These are phyloP conservation scores for Halictus ligatus DNA, from an alignment of 2,888 invertebrate genomes.

Conservation along the genomic window DNA sequence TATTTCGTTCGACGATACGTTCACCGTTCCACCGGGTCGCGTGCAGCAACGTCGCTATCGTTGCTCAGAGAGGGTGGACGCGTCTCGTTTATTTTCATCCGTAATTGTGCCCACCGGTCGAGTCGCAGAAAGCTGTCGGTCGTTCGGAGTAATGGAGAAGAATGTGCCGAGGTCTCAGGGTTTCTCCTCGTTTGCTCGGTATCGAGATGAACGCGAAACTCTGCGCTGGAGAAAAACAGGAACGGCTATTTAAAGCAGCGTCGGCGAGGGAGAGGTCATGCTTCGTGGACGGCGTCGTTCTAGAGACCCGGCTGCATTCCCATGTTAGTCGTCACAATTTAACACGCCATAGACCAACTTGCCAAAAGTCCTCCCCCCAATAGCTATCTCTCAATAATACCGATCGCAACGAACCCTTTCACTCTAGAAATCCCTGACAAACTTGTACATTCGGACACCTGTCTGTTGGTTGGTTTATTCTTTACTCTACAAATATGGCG, in stretches of 20 bases:
- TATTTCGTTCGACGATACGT: not conserved
- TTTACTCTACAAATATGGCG: no score
- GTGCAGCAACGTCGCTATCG: not conserved
- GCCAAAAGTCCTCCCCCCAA: not conserved
- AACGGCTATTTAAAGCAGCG: constrained; percentile 38
- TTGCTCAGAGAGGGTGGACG: not conserved
- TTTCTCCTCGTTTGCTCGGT: not conserved
- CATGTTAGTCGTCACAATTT: not conserved
- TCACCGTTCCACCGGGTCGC: no score
- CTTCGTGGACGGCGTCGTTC: constrained; percentile 17
- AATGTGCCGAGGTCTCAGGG: not conserved
- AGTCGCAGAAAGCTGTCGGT: not conserved
- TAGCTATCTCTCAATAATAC: not conserved
- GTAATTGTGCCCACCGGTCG: not conserved
- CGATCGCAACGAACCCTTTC: no score
- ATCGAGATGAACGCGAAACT: not conserved
- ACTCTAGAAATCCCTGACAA: no score
- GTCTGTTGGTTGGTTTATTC: no score
- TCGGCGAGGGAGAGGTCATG: not conserved
- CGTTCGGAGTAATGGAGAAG: not conserved
- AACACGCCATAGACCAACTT: not conserved
- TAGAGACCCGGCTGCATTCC: constrained; percentile 19
- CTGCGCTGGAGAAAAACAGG: constrained; percentile 7
- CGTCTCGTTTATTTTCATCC: not conserved
- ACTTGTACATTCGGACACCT: no score